phyloP scores from a whole-genome alignment of 2,113 vertebrate genomes.

The Alosa alosa region DNA sequence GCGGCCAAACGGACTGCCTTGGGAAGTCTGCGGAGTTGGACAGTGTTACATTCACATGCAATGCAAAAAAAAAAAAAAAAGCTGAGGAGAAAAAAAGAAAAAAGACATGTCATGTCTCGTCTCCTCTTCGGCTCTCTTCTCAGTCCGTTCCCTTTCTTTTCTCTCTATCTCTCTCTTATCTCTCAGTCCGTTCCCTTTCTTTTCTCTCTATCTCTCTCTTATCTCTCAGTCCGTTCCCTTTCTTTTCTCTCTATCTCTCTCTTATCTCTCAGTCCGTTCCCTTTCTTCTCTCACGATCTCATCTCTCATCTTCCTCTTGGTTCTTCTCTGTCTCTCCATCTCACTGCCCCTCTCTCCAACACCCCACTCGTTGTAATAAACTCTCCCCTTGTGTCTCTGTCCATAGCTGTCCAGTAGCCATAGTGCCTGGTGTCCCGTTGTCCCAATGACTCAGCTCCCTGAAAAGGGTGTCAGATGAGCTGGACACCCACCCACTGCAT shows the following conservation, averaged over 20 bases:
- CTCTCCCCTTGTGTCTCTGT: background rate
- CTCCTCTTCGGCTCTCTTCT: background rate
- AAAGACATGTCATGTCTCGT: background rate
- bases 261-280: background rate
- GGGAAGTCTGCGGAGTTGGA: conserved; percentile 23
- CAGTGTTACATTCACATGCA: conserved; percentile 14
- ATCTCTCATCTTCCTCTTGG: background rate
- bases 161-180: background rate
- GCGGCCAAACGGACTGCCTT: conserved; percentile 22
- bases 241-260: background rate
- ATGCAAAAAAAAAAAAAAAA: background rate
- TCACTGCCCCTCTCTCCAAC: background rate
- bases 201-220: background rate
- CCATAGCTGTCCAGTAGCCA: background rate
- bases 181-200: background rate
- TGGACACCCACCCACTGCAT: conserved; percentile 24
- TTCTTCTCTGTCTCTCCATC: background rate
- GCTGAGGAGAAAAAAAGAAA: background rate
- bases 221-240: background rate
- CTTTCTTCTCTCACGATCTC: background rate
- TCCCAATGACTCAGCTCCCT: background rate
- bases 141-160: background rate
- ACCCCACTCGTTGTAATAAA: background rate
- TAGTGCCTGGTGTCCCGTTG: background rate
- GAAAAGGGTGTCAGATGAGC: background rate